Base-by-base conservation (phyloP, 2,113 vertebrate species). In the Pardalotus punctatus region DNA sequence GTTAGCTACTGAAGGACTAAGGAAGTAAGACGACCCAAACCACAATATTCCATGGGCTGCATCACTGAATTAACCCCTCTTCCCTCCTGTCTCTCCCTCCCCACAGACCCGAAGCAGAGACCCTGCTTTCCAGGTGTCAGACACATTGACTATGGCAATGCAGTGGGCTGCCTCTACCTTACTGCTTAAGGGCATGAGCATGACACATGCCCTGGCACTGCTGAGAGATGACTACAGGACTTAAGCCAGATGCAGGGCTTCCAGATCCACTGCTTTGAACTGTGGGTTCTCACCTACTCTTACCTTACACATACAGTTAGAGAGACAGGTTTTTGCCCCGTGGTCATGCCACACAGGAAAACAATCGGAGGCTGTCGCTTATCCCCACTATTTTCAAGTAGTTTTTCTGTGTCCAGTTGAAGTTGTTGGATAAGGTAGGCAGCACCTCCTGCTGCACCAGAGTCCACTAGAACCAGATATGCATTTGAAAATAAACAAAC, bases 381-480 rank as follows among this genome's bases (percentile, higher is more conserved):
- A 36, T 86, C 65, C 85, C 51, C 18, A 4, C 43, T 93, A 5
- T 17, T 56, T 71, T 67, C 92, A 89, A 80, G 86, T 77, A 94
- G 96, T 94, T 96, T 95, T 97, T 94, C 94, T 92, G 91, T 94
- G 73, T 84, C 94, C 87, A 95, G 61, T 58, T 97, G 56, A 94
- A 97, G 93, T 45, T 86, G 29, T 72, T 95, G 69, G 86, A 90
- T 95, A 94, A 93, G 53, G 35, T 58, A 27, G 27, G 17, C 79
- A 95, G 87, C 79, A 43, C 78, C 11, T 69, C 74, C 67, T 84
- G 88, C 83, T 83, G 86, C 57, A 61, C 57, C 81, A 91, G 42
- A 91, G 86, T 70, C 81, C 85, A 61, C 81, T 29, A 88, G 85
- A 90, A 95, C 87, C 77, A 95, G 89, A 93, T 88, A 95, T 23